Evolutionary conservation across 2,888 invertebrate genomes (phyloP), one percentile per base, ranked within the genome.

Genomic region (Temnothorax rugatulus): DNA sequence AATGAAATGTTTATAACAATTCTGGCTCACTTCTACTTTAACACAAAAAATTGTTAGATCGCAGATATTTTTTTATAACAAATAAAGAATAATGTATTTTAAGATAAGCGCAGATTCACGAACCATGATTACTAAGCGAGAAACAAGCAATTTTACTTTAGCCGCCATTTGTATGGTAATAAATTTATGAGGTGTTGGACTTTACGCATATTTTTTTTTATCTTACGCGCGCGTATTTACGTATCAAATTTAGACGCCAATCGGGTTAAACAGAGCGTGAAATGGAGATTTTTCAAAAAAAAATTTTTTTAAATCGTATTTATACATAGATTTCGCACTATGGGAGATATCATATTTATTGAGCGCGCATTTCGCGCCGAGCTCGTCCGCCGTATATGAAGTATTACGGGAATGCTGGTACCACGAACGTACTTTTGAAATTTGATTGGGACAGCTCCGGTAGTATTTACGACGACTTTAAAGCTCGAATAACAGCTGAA

Each of bases 251-350:
- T 21, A 21, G 13, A 64, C 29, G 3, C 2, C 44, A 54, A 44
- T 66, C 57, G 29, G 11, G 29, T 77, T 68, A 77, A 68, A 29
- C 68, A 34, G 57, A 68, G 21, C 8, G 57, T 25, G 15, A 77
- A 68, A 57, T 77, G 7, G 18, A 76, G 44, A 41, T 68, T 68
- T 52, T 29, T 57, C 41, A 18, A 54, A 73, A 5, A 73, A 5
- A 25, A 25, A 25, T 63, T 52, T 41, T 71, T 61, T 41, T 9
- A n/a, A 54, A n/a, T 57, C 7, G 44, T 18, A 77, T 68, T 68
- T 77, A 66, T 57, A 76, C 44, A n/a, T 66, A 44, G 29, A 66
- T 77, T 77, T 77, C 15, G n/a, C 41, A 41, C 0, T 38, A 68
- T 9, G 8, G 4, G 9, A 11, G 25, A 50, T 11, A 18, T 15